Percentiles rank a stretch among this genome's conserved stretches.
Evolutionary conservation across 2,888 invertebrate genomes (phyloP).

Genomic region (Leptopilina myrica): DNA sequence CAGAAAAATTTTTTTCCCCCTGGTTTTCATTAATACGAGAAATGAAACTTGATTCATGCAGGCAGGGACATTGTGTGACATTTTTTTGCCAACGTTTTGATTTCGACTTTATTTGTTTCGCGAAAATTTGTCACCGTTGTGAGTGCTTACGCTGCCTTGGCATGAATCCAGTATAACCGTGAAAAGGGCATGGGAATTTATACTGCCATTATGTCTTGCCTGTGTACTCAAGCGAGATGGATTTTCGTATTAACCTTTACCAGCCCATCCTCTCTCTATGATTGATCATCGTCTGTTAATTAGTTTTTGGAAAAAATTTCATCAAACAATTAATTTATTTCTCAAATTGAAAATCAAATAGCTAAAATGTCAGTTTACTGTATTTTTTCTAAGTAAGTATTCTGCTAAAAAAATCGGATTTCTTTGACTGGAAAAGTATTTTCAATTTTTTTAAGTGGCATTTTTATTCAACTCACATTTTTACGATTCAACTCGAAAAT

Average conservation of each 20-base stretch:
- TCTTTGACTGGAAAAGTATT: no score
- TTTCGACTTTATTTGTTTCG: constrained; percentile 55
- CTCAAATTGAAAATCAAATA: no score
- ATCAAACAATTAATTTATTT: background rate
- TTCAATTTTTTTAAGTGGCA: no score
- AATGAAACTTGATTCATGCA: background rate
- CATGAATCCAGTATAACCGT: constrained; percentile 63
- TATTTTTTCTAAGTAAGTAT: no score
- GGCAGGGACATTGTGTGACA: background rate
- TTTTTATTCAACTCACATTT: no score
- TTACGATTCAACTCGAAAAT: no score
- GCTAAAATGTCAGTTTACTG: no score
- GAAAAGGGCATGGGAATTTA: constrained; percentile 63
- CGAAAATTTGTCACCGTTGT: constrained; percentile 58
- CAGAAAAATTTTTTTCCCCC: no score
- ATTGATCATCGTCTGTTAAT: constrained; percentile 30
- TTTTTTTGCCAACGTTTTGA: constrained; percentile 9
- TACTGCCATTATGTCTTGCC: constrained; percentile 65
- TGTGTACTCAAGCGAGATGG: constrained; percentile 43
- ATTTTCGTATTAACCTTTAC: constrained; percentile 26
- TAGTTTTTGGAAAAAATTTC: background rate
- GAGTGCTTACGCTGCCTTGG: constrained; percentile 62
- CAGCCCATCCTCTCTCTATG: background rate
- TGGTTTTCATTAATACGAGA: no score
- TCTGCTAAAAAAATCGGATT: no score